These are phyloP conservation scores for Heliconius hewitsoni DNA, from an alignment of 1,140 invertebrate genomes.

Conservation along the genomic window DNA sequence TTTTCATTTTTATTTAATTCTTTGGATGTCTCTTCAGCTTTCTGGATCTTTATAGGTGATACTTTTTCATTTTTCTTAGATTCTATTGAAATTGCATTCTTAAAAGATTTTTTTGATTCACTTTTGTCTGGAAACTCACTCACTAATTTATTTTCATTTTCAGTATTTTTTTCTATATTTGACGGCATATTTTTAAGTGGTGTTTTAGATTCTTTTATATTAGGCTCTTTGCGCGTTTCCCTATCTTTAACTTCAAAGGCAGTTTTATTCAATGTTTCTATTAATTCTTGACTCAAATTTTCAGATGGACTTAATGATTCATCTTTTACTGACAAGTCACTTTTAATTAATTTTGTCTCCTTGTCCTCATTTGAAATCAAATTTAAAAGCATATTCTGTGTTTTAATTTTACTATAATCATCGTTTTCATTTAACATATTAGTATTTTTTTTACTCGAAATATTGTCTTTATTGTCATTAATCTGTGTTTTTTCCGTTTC, in stretches of 20 bases:
- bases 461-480: background rate
- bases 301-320: background rate
- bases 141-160: background rate
- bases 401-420: too few species aligned
- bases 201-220: background rate
- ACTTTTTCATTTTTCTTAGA: background rate
- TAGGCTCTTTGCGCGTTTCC: background rate
- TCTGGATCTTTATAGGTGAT: background rate
- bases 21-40: background rate
- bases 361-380: background rate
- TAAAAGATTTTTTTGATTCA: background rate
- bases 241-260: background rate
- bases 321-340: background rate
- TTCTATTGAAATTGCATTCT: background rate
- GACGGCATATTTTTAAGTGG: background rate
- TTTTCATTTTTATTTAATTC: constrained; percentile 2
- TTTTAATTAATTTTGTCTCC: background rate
- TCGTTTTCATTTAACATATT: background rate
- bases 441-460: background rate
- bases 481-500: background rate
- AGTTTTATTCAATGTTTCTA: background rate
- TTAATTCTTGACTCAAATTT: background rate
- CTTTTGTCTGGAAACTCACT: background rate
- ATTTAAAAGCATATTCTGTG: background rate
- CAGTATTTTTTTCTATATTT: background rate